phyloP scores from a whole-genome alignment of 1,140 invertebrate species.

The Chymomyza costata region DNA sequence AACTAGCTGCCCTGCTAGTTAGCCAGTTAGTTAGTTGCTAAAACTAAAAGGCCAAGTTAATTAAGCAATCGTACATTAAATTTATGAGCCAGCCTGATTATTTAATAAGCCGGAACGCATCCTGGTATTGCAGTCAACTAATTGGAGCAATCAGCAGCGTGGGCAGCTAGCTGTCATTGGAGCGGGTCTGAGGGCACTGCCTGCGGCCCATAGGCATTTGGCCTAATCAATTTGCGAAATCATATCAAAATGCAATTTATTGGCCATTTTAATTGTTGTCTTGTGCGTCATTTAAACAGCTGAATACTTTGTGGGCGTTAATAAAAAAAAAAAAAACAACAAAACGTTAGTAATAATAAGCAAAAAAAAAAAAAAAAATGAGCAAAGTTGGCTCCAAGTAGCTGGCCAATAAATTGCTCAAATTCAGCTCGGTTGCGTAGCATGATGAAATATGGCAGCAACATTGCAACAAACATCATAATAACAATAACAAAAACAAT shows the following conservation, averaged over 20 bases:
- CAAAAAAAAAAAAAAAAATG: no score
- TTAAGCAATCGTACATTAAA: slow-evolving; percentile 54
- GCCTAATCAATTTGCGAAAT: no score
- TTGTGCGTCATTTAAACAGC: slow-evolving; percentile 15
- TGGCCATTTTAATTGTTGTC: slow-evolving; percentile 2
- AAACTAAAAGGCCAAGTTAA: no score
- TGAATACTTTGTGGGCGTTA: background rate
- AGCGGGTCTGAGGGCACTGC: no score
- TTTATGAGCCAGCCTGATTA: slow-evolving; percentile 35
- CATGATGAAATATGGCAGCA: slow-evolving; percentile 42
- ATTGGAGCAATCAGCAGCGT: no score
- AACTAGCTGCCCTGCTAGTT: no score
- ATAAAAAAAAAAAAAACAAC: no score
- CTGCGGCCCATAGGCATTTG: no score
- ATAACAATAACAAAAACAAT: background rate
- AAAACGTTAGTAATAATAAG: no score
- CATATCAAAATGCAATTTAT: slow-evolving; percentile 32
- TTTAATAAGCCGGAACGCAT: slow-evolving; percentile 21
- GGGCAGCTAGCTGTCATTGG: no score
- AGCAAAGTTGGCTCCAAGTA: no score
- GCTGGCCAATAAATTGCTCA: no score
- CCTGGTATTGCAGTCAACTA: slow-evolving; percentile 19
- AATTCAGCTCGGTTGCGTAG: slow-evolving; percentile 19
- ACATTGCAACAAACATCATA: slow-evolving; percentile 2
- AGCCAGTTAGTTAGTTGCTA: slow-evolving; percentile 11